Evolutionary conservation across 2,888 invertebrate genomes (phyloP).

Genomic region (Volucella inflata): DNA sequence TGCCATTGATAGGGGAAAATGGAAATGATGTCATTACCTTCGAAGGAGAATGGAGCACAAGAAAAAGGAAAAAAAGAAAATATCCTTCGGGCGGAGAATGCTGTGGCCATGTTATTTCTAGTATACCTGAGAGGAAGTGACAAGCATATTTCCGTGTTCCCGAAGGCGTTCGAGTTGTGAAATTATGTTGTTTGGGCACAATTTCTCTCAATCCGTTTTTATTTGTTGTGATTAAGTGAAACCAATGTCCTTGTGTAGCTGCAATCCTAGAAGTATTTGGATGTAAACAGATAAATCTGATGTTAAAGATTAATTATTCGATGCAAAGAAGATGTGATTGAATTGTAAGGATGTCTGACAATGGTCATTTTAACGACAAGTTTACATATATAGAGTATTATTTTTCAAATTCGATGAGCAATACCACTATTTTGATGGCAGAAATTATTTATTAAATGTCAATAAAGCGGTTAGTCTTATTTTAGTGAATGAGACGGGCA

Average conservation of each 20-base stretch:
- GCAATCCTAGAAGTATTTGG: not conserved
- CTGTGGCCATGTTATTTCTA: not conserved
- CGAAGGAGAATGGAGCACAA: not conserved
- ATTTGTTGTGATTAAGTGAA: slow-evolving; percentile 26
- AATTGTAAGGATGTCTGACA: no score
- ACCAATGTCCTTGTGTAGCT: slow-evolving; percentile 27
- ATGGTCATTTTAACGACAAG: no score
- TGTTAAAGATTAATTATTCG: no score
- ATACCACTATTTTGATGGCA: no score
- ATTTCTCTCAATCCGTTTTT: slow-evolving; percentile 31
- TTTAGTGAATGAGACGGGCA: no score
- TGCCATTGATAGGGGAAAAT: slow-evolving; percentile 29
- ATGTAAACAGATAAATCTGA: no score
- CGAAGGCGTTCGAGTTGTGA: slow-evolving; percentile 19
- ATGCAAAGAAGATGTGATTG: no score
- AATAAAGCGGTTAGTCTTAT: no score
- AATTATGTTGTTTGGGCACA: slow-evolving; percentile 20
- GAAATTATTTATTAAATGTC: no score
- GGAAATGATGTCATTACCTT: slow-evolving; percentile 39
- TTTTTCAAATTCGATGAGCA: no score
- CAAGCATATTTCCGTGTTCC: slow-evolving; percentile 26
- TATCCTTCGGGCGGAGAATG: not conserved
- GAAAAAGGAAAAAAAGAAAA: not conserved
- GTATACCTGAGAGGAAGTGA: slow-evolving; percentile 29
- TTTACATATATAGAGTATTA: no score